These are phyloP conservation scores for Anhinga rufa DNA, from an alignment of 2,113 vertebrate genomes.

Conservation along the genomic window DNA sequence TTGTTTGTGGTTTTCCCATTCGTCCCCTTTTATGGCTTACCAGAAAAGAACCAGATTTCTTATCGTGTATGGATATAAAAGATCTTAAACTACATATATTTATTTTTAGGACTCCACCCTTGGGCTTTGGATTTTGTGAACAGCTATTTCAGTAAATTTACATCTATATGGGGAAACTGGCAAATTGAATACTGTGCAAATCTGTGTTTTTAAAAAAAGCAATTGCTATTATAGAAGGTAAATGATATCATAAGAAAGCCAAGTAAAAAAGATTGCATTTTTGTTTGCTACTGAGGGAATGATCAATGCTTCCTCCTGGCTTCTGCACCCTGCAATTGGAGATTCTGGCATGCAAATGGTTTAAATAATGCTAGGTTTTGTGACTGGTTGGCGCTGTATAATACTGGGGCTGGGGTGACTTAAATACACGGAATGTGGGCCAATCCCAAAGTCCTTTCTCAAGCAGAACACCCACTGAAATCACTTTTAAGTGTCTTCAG, in stretches of 20 bases:
- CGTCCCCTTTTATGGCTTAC: conserved; percentile 12
- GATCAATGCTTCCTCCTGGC: conserved; percentile 43
- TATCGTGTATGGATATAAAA: background rate
- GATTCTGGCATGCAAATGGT: conserved; percentile 4
- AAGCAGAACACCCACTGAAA: conserved; percentile 25
- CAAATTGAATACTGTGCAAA: conserved; percentile 71
- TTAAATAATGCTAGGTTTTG: conserved; percentile 44
- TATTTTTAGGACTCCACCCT: conserved; percentile 65
- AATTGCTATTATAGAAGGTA: conserved; percentile 73
- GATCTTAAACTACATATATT: conserved; percentile 22
- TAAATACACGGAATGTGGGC: conserved; percentile 18
- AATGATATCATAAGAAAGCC: conserved; percentile 69
- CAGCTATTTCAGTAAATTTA: conserved; percentile 67
- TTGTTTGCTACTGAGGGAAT: conserved; percentile 62
- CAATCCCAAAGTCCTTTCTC: background rate
- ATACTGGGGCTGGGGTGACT: conserved; percentile 28
- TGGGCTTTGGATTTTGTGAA: conserved; percentile 51
- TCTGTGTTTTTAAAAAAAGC: conserved; percentile 64
- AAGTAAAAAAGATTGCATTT: conserved; percentile 59
- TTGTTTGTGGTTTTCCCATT: conserved; percentile 19
- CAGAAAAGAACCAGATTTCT: conserved; percentile 20
- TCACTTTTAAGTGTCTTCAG: conserved; percentile 41
- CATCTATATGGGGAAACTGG: conserved; percentile 67
- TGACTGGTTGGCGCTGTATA: conserved; percentile 22
- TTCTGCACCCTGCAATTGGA: conserved; percentile 34